Percentiles rank a stretch among this genome's conserved stretches.
phyloP scores from a whole-genome alignment of 2,888 invertebrate genomes.

The Acleris holmiana region DNA sequence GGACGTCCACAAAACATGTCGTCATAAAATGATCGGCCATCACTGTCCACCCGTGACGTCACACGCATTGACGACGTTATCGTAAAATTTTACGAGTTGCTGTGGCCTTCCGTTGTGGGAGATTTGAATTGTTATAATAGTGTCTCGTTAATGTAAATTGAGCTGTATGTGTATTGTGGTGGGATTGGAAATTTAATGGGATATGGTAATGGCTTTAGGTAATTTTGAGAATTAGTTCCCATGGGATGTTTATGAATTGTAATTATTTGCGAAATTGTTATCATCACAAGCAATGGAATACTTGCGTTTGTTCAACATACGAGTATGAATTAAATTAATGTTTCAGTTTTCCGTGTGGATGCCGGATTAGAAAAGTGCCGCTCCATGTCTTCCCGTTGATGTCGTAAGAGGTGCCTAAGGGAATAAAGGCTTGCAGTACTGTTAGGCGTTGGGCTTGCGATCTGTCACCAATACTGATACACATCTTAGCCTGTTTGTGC shows the following conservation, averaged over 20 bases:
- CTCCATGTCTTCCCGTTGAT: too few species aligned
- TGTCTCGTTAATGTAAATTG: slow-evolving; percentile 12
- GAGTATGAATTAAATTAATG: too few species aligned
- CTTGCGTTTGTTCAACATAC: too few species aligned
- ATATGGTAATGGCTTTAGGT: slow-evolving; percentile 1
- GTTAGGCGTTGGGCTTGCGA: too few species aligned
- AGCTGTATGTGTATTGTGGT: slow-evolving; percentile 9
- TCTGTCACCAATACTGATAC: too few species aligned
- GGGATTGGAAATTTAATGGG: slow-evolving; percentile 1
- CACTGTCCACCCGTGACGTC: slow-evolving; percentile 56
- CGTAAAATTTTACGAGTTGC: slow-evolving; percentile 79
- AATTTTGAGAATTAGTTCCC: slow-evolving; percentile 16
- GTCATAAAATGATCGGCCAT: slow-evolving; percentile 72
- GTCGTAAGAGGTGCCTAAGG: too few species aligned
- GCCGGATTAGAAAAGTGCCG: too few species aligned
- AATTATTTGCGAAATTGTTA: not conserved
- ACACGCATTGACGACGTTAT: slow-evolving; percentile 72
- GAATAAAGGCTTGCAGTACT: too few species aligned
- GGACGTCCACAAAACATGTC: slow-evolving; percentile 42
- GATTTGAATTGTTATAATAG: slow-evolving; percentile 29
- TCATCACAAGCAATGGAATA: not conserved
- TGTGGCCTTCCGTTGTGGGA: slow-evolving; percentile 45
- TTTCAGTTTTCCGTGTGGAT: too few species aligned
- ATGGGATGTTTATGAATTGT: slow-evolving; percentile 7
- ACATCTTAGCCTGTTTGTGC: too few species aligned